Evolutionary conservation across 2,888 invertebrate genomes (phyloP).

Genomic region (Torymus texanus): DNA sequence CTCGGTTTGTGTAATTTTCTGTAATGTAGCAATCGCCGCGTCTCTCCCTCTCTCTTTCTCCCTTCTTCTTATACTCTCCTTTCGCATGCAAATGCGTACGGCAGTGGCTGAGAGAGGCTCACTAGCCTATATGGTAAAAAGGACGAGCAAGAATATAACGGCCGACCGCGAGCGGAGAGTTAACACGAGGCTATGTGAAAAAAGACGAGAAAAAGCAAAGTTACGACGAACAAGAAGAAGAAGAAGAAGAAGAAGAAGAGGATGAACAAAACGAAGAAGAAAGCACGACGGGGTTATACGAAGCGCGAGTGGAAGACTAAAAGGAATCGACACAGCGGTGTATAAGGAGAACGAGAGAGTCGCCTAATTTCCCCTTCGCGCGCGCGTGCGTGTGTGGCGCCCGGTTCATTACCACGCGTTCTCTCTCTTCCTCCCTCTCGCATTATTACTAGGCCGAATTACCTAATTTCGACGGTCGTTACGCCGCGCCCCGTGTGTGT

Average conservation of each 20-base stretch:
- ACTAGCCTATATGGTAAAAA: neutral
- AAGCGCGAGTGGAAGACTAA: no score
- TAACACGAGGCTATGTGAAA: no score
- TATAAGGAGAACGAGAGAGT: no score
- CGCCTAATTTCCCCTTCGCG: conserved; percentile 23
- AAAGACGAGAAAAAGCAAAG: no score
- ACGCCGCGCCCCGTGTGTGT: conserved; percentile 50
- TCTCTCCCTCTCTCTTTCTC: neutral
- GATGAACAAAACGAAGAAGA: no score
- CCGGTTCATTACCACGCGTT: conserved; percentile 71
- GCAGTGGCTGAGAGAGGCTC: neutral
- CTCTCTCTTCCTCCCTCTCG: conserved; percentile 64
- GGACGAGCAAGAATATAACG: neutral
- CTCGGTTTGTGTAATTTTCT: conserved; percentile 53
- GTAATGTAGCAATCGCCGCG: conserved; percentile 45
- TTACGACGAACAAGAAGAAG: no score
- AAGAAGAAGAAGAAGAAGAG: no score
- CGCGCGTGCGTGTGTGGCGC: conserved; percentile 63
- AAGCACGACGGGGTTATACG: no score
- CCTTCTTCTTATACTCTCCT: neutral
- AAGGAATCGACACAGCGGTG: no score
- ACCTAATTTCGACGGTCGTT: conserved; percentile 74
- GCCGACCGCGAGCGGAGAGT: neutral
- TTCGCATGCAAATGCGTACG: conserved; percentile 42
- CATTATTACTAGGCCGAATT: conserved; percentile 74